Evolutionary conservation across 2,113 vertebrate genomes (phyloP).

Genomic region (Heterocephalus glaber): DNA sequence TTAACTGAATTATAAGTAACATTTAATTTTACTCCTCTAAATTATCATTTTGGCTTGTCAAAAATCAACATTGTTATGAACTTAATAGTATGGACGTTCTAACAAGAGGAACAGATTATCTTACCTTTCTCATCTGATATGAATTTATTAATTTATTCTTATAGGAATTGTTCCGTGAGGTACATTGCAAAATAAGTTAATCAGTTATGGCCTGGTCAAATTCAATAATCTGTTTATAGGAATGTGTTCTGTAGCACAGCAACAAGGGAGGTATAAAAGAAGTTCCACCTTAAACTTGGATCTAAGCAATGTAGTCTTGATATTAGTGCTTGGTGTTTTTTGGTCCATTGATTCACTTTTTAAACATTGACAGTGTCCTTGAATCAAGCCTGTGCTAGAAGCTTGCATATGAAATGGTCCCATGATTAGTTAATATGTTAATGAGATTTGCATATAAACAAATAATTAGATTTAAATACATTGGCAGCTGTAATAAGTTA

Average conservation of each 20-base stretch:
- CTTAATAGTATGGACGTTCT: background rate
- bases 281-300: slow-evolving; percentile 26
- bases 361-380: slow-evolving; percentile 20
- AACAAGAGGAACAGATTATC: background rate
- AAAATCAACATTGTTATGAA: background rate
- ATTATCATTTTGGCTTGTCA: slow-evolving; percentile 6
- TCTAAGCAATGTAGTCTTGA: background rate
- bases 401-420: background rate
- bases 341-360: slow-evolving; percentile 24
- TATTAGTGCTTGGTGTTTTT: background rate
- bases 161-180: background rate
- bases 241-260: background rate
- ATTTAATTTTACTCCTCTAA: slow-evolving; percentile 43
- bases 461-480: slow-evolving; percentile 52
- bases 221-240: background rate
- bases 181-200: slow-evolving; percentile 32
- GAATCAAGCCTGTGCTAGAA: background rate
- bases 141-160: slow-evolving; percentile 24
- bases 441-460: slow-evolving; percentile 27
- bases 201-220: background rate
- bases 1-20: slow-evolving; percentile 30
- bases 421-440: slow-evolving; percentile 48
- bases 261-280: background rate
- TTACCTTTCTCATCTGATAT: background rate
- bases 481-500: background rate